A percentile compares a stretch with the other conserved stretches of the same genome.
phyloP scores from a whole-genome alignment of 2,797 vertebrate species.

The Karalla daura region DNA sequence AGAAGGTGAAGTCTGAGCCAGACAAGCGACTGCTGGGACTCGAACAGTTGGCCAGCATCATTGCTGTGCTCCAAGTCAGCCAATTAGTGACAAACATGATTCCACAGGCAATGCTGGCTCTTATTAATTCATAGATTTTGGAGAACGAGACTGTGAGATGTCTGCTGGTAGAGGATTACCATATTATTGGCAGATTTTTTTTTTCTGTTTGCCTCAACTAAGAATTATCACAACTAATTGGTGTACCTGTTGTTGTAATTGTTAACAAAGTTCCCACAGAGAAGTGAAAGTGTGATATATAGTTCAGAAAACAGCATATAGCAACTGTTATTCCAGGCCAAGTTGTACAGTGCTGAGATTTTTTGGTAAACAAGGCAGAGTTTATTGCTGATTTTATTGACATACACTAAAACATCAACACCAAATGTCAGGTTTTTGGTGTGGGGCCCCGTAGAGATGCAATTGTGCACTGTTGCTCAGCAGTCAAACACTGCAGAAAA shows the following conservation, averaged over 20 bases:
- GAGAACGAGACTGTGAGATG: constrained; percentile 22
- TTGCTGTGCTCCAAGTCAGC: constrained; percentile 51
- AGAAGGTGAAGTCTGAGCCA: constrained; percentile 11
- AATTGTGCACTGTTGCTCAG: constrained; percentile 20
- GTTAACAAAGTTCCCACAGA: background rate
- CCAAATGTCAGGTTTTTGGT: constrained; percentile 27
- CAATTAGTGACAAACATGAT: constrained; percentile 65
- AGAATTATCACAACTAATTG: constrained; percentile 6
- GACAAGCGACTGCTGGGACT: constrained; percentile 37
- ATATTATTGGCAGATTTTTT: constrained; percentile 30
- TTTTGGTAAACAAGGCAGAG: background rate
- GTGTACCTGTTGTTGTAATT: constrained; percentile 34
- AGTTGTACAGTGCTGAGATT: background rate
- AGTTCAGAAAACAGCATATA: background rate
- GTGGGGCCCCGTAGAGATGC: background rate
- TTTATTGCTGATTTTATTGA: background rate
- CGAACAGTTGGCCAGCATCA: constrained; percentile 51
- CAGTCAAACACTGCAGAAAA: constrained; percentile 11
- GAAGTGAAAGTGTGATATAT: background rate
- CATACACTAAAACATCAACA: background rate
- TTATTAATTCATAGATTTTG: constrained; percentile 55
- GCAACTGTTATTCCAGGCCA: background rate
- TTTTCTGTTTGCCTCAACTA: constrained; percentile 8
- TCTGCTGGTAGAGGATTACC: constrained; percentile 34
- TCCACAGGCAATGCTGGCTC: constrained; percentile 29